Conservation (phyloP, 2,113 vertebrate genomes). For the Chlamydotis undulata region DNA sequence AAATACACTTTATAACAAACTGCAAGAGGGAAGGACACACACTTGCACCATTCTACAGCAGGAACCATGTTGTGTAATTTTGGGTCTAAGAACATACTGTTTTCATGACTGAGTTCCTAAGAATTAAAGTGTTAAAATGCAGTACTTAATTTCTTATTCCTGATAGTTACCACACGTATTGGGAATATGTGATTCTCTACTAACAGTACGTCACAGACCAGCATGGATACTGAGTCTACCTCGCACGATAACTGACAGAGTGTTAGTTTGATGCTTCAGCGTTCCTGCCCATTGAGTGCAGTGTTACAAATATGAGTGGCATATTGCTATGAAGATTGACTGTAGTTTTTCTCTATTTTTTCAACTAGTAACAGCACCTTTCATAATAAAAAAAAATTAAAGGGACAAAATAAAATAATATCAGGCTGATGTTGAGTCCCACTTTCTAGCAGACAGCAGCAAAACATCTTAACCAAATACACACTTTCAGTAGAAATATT, state of each 20-base stretch:
- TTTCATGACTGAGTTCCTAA: neutral
- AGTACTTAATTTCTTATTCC: neutral
- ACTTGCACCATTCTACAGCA: neutral
- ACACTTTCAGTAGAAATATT: neutral
- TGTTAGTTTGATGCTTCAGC: neutral
- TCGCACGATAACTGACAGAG: neutral
- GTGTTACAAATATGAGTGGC: neutral
- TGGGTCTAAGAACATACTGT: neutral
- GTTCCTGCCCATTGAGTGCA: neutral
- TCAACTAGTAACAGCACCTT: neutral
- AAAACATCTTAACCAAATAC: neutral
- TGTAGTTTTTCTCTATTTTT: neutral
- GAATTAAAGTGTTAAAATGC: neutral
- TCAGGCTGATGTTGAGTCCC: neutral
- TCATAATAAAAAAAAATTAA: neutral
- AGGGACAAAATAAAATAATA: neutral
- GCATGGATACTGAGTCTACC: accelerated
- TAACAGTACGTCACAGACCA: neutral
- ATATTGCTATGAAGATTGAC: neutral
- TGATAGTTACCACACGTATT: accelerated
- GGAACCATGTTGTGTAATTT: neutral
- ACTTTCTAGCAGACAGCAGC: neutral
- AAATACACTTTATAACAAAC: neutral
- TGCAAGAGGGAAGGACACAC: neutral
- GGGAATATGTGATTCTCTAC: neutral